Evolutionary conservation across 1,140 invertebrate genomes (phyloP).

Genomic region (Pissodes strobi): DNA sequence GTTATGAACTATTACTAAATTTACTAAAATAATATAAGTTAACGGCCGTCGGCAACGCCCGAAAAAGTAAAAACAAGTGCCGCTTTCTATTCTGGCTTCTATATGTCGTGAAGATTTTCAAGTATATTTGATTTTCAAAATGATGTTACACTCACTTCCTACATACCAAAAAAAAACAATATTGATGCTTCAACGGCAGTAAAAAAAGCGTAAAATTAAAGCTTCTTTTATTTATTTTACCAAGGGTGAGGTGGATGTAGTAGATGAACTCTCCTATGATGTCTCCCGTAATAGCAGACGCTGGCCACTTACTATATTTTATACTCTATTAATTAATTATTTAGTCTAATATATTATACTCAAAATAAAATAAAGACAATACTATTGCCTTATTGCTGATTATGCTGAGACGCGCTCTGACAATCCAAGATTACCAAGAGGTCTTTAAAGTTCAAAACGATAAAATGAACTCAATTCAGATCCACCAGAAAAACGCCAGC

Average conservation of each 20-base stretch:
- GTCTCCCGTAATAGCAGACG: conserved; percentile 14
- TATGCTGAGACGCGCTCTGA: no score
- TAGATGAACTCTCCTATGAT: conserved; percentile 18
- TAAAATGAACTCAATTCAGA: no score
- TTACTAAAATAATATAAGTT: conserved; percentile 44
- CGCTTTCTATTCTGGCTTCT: conserved; percentile 39
- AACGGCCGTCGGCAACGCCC: conserved; percentile 41
- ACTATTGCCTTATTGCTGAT: no score
- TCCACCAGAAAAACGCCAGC: no score
- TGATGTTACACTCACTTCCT: conserved; percentile 42
- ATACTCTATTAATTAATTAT: not conserved
- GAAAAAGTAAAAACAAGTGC: no score
- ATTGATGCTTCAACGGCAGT: conserved; percentile 48
- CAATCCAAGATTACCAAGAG: no score
- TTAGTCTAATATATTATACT: no score
- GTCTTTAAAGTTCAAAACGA: no score
- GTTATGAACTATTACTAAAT: conserved; percentile 41
- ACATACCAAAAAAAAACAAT: conserved; percentile 46
- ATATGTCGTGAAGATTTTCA: conserved; percentile 21
- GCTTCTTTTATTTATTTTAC: conserved; percentile 18
- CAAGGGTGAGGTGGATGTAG: conserved; percentile 11
- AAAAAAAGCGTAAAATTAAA: conserved; percentile 28
- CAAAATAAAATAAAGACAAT: no score
- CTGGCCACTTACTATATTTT: conserved; percentile 32
- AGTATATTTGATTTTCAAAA: conserved; percentile 42